These are phyloP conservation scores for Sturmia bella DNA, from an alignment of 2,888 invertebrate genomes.

Conservation along the genomic window DNA sequence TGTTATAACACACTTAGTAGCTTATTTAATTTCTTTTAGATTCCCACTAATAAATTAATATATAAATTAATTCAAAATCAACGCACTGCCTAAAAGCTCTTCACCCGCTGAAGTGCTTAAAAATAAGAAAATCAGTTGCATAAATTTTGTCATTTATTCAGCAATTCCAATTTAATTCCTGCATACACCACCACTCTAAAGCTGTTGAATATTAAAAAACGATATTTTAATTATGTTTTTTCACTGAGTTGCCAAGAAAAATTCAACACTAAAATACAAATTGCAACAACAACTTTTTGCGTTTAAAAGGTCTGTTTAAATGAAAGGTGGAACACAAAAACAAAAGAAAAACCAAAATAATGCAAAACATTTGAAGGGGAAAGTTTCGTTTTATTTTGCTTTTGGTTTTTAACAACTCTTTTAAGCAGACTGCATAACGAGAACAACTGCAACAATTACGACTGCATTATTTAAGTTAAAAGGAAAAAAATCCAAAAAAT, in stretches of 20 bases:
- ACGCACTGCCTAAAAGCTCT: no score
- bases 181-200: constrained; percentile 18
- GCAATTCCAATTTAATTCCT: constrained; percentile 22
- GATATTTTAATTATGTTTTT: constrained; percentile 48
- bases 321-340: constrained; percentile 46
- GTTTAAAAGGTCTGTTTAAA: constrained; percentile 56
- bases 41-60: no score
- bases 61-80: no score
- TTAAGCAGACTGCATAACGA: constrained; percentile 40
- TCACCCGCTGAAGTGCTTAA: background rate
- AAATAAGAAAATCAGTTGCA: constrained; percentile 16
- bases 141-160: constrained; percentile 49
- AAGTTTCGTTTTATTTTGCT: constrained; percentile 29
- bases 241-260: constrained; percentile 19
- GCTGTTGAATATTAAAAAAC: constrained; percentile 52
- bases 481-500: constrained; percentile 26
- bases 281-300: constrained; percentile 19
- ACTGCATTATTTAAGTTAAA: constrained; percentile 61
- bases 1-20: no score
- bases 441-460: constrained; percentile 67
- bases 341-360: constrained; percentile 16
- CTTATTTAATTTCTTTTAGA: no score
- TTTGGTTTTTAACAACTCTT: background rate
- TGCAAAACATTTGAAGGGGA: constrained; percentile 16
- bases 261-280: constrained; percentile 15